Conservation (phyloP, 2,113 vertebrate species). For the Cardinalis cardinalis region DNA sequence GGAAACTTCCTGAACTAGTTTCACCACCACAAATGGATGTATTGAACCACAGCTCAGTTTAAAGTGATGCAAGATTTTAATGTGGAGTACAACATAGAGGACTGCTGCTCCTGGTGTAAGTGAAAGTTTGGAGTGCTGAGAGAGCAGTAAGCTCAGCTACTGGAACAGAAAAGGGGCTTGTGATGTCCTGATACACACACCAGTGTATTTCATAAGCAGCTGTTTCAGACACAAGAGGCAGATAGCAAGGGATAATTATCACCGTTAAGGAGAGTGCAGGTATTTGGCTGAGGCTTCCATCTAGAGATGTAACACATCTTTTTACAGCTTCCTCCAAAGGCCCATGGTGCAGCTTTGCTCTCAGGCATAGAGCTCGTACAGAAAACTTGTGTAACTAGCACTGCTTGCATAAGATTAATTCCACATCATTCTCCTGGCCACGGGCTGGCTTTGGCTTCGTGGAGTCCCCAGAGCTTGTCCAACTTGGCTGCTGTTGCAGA, state of each 20-base stretch:
- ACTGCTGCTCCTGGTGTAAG: neutral
- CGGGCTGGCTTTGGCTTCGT: neutral
- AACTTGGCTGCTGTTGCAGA: neutral
- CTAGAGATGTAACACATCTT: neutral
- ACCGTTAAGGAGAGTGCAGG: neutral
- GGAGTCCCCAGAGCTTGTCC: rapidly evolving
- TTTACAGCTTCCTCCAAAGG: neutral
- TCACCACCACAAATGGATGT: neutral
- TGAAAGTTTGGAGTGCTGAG: neutral
- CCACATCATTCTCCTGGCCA: neutral
- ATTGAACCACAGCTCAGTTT: neutral
- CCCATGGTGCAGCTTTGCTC: neutral
- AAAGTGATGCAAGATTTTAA: neutral
- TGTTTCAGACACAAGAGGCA: neutral
- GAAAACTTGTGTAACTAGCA: neutral
- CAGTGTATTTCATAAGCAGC: neutral
- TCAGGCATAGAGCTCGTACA: neutral
- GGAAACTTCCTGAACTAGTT: constrained; percentile 20
- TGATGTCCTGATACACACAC: neutral
- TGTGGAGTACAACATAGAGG: neutral
- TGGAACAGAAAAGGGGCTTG: neutral
- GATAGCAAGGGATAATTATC: neutral
- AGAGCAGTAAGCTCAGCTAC: neutral
- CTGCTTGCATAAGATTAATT: rapidly evolving
- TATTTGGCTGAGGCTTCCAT: neutral